These are phyloP conservation scores for Helicoverpa zea DNA, from an alignment of 1,140 invertebrate species.

Conservation along the genomic window DNA sequence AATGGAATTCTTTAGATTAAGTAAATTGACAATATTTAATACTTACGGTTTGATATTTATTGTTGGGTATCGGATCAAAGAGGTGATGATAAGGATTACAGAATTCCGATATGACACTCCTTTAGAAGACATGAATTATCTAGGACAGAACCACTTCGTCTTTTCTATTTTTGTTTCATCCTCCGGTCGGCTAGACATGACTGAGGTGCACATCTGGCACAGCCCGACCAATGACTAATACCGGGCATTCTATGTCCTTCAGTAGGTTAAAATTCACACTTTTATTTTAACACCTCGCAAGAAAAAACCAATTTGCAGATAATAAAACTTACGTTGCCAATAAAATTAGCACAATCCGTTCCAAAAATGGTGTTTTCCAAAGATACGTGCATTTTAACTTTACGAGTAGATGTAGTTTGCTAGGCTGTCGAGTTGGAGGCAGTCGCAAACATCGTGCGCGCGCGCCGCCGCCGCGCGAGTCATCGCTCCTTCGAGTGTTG, in stretches of 20 bases:
- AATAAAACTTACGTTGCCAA: slow-evolving; percentile 19
- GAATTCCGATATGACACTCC: not conserved
- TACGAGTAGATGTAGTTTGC: slow-evolving; percentile 13
- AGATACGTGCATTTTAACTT: not conserved
- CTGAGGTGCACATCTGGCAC: too few species aligned
- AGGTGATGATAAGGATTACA: not conserved
- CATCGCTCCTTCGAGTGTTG: slow-evolving; percentile 83
- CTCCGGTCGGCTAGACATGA: too few species aligned
- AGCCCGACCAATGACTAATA: too few species aligned
- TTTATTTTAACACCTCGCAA: not conserved
- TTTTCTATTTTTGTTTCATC: too few species aligned
- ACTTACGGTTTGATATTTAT: slow-evolving; percentile 44
- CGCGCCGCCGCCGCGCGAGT: slow-evolving; percentile 73
- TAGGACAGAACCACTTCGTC: too few species aligned
- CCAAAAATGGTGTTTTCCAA: not conserved
- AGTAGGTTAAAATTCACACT: too few species aligned
- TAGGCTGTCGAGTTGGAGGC: slow-evolving; percentile 63
- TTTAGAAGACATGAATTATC: not conserved
- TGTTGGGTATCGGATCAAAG: slow-evolving; percentile 24
- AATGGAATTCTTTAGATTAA: slow-evolving; percentile 49
- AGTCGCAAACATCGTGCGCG: slow-evolving; percentile 58
- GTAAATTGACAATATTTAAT: slow-evolving; percentile 43
- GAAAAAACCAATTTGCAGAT: slow-evolving; percentile 13
- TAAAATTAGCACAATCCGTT: slow-evolving; percentile 14
- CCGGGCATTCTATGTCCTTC: too few species aligned